A percentile compares a stretch with the other conserved stretches of the same genome.
phyloP scores from a whole-genome alignment of 2,888 invertebrate genomes.

The Mechanitis mazaeus region DNA sequence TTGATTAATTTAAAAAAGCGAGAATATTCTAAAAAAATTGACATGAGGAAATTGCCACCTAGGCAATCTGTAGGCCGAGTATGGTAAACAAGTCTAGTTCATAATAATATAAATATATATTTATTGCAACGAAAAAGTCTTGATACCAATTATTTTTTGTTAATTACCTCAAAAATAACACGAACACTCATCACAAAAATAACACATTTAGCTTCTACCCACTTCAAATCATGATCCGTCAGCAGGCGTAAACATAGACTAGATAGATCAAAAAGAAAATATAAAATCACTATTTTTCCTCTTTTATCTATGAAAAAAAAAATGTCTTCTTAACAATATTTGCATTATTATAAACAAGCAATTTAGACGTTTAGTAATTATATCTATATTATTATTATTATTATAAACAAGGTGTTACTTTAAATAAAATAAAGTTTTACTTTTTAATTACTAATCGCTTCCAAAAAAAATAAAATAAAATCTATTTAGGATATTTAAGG shows the following conservation, averaged over 20 bases:
- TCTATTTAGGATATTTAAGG: too few species aligned
- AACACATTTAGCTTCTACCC: constrained; percentile 66
- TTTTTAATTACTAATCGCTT: too few species aligned
- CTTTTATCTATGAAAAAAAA: constrained; percentile 4
- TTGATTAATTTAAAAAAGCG: constrained; percentile 14
- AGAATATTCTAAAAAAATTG: constrained; percentile 45
- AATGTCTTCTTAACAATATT: too few species aligned
- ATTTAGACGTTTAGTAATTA: too few species aligned
- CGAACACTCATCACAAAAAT: constrained; percentile 74
- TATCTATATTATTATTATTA: too few species aligned
- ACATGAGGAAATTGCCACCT: constrained; percentile 70
- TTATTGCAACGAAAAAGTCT: constrained; percentile 5
- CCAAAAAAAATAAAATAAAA: too few species aligned
- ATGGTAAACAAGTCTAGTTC: constrained; percentile 21
- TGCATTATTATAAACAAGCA: too few species aligned
- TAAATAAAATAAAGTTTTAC: too few species aligned
- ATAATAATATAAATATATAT: constrained; percentile 10
- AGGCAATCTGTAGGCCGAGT: constrained; percentile 47
- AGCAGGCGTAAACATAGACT: constrained; percentile 37
- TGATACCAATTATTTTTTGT: constrained; percentile 25
- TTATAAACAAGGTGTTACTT: too few species aligned
- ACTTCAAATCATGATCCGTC: constrained; percentile 75
- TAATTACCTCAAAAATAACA: constrained; percentile 68
- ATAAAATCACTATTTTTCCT: constrained; percentile 10
- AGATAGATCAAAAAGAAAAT: constrained; percentile 11